A percentile compares a stretch with the other conserved stretches of the same genome.
These are phyloP conservation scores for Spea hammondii DNA, from an alignment of 2,797 vertebrate genomes.

Conservation along the genomic window DNA sequence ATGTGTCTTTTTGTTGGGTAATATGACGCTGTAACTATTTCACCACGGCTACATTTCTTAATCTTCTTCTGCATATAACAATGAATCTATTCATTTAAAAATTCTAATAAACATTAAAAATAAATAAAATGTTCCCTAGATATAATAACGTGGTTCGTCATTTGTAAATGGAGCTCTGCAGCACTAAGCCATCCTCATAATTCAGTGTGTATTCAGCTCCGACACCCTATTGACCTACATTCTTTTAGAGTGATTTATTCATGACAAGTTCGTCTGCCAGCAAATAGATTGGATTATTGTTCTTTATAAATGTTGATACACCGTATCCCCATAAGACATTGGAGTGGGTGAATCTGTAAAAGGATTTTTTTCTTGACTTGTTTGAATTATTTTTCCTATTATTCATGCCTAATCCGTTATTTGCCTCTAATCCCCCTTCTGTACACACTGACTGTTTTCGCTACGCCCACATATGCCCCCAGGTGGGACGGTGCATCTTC, in stretches of 20 bases:
- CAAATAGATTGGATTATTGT: background rate
- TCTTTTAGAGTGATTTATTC: background rate
- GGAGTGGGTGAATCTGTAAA: background rate
- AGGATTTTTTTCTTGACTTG: background rate
- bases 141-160: no score
- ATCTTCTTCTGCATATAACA: no score
- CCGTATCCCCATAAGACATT: background rate
- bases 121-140: no score
- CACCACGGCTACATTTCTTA: no score
- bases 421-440: constrained; percentile 7
- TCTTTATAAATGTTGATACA: background rate
- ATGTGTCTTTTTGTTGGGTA: no score
- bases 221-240: background rate
- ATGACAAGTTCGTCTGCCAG: background rate
- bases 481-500: constrained; percentile 1
- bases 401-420: constrained; percentile 13
- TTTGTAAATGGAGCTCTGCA: no score
- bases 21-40: no score
- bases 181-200: background rate
- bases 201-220: background rate
- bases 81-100: no score
- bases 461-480: background rate
- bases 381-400: background rate
- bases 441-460: constrained; percentile 3
- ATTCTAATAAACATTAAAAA: no score